A percentile compares a stretch with the other conserved stretches of the same genome.
Conservation (phyloP, 2,113 vertebrate species). For the Serinus canaria region DNA sequence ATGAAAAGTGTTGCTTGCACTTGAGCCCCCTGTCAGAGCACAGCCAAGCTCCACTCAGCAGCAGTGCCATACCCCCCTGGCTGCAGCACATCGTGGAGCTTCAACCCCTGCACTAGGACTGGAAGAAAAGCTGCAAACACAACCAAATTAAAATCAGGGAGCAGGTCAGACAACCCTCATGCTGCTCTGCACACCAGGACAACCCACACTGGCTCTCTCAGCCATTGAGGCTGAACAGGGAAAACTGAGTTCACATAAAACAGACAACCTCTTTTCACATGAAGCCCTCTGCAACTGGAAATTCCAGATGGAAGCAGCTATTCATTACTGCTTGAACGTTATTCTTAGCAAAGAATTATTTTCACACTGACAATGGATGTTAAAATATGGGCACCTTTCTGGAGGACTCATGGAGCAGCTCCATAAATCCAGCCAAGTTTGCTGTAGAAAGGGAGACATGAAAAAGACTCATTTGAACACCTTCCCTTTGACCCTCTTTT, state of each 20-base stretch:
- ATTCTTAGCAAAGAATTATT: neutral
- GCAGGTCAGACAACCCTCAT: neutral
- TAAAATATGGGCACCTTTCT: neutral
- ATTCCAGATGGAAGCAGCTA: neutral
- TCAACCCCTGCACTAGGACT: fast-evolving
- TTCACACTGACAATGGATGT: neutral
- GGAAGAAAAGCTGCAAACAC: neutral
- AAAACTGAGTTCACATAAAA: neutral
- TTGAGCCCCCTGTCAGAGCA: neutral
- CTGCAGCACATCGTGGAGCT: neutral
- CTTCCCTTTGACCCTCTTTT: neutral
- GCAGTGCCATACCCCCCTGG: neutral
- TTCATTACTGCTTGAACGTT: neutral
- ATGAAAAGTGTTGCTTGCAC: fast-evolving
- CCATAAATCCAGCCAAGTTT: neutral
- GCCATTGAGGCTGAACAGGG: neutral
- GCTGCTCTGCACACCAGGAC: neutral
- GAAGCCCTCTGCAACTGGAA: neutral
- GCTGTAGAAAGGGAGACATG: neutral
- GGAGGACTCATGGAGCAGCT: neutral
- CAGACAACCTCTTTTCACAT: neutral
- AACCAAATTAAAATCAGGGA: neutral
- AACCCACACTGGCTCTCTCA: neutral
- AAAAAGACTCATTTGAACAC: neutral
- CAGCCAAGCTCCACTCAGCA: neutral